Base-by-base conservation (phyloP, 2,888 invertebrate species). In the Aleiodes alternator region DNA sequence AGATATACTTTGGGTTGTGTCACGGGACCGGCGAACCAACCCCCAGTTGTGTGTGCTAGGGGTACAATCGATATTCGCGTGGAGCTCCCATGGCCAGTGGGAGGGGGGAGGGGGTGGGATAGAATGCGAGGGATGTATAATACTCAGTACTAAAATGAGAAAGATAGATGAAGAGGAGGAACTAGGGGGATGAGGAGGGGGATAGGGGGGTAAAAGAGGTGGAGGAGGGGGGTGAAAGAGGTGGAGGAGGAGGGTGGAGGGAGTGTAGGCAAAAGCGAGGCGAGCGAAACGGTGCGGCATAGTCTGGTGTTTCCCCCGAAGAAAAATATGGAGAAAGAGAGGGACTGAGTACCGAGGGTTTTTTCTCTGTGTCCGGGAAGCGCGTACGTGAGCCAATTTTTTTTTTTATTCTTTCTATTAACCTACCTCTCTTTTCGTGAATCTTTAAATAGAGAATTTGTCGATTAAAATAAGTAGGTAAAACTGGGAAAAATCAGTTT, bases 41-140 rank as follows among this genome's bases (percentile, higher is more conserved):
- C 76, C 76, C 50, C 75, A 74, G 76, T 69, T 53, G 48, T 61
- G 48, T 61, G 69, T 71, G 71, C 73, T 73, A 73, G 73, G 64
- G 64, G 64, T 69, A 79, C 78, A 80, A 82, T 82, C 82, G 80
- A 82, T 82, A 82, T 80, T 71, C 69, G 23, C 69, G 76, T 66
- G 74, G 78, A 73, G 75, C 69, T 48, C 68, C 68, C 76, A 56
- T 71, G 61, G 75, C 55, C 38, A 66, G 75, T 23, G 70, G 51
- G 73, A 43, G 51, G 23, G 57, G 23, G 23, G 23, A 2, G 23
- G 23, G 23, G 23, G 23, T 1, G 51, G 23, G 57, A 53, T 51
- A 16, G 75, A 64, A 23, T 51, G 76, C 69, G 76, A 66, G 55
- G 51, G 64, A 66, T 29, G 50, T 23, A 68, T 74, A 68, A 43